Evolutionary conservation across 2,113 vertebrate species (phyloP), one percentile per base, ranked within the genome.

Genomic region (Typhlomys cinereus): DNA sequence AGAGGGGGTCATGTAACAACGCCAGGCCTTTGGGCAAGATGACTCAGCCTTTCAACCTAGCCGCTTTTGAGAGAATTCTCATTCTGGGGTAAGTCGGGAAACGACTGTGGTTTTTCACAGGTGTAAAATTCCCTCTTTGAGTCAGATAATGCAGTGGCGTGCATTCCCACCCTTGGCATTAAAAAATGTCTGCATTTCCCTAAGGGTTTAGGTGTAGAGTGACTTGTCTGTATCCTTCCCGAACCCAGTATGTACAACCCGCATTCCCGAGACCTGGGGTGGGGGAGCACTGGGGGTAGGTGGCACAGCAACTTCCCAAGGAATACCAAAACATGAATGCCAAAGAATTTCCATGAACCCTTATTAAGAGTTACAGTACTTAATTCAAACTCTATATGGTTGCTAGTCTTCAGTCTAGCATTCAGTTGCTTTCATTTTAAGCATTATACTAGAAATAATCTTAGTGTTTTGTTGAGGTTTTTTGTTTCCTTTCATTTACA

Each of bases 71-170:
- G 85, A 94, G 6, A 71, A 34, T 92, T 80, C 13, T 96, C 86
- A 62, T 94, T 8, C 0, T 94, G 70, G 84, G 93, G 96, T 97
- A 86, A 97, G 96, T 95, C 64, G 41, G 59, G 11, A 87, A 88
- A 88, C 80, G 67, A n/a, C 3, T 83, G 41, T 57, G 54, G 39
- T 84, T 46, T n/a, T 29, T 92, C 14, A 36, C 7, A 36, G 61
- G n/a, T 17, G 34, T 89, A 66, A 85, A 86, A 94, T 70, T 66
- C 64, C 41, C 39, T 83, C 10, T 81, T 76, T 93, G 83, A 96
- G 87, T 95, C 87, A 91, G 23, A 69, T 41, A 76, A 39, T 70
- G 73, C 94, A 85, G 39, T 5, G 27, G 50, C 14, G 15, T 69
- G 17, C 9, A 6, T 89, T 92, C 81, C 14, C n/a, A n/a, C n/a